phyloP scores from a whole-genome alignment of 64 coral and sea anemone genomes.

The Acropora yongei region DNA sequence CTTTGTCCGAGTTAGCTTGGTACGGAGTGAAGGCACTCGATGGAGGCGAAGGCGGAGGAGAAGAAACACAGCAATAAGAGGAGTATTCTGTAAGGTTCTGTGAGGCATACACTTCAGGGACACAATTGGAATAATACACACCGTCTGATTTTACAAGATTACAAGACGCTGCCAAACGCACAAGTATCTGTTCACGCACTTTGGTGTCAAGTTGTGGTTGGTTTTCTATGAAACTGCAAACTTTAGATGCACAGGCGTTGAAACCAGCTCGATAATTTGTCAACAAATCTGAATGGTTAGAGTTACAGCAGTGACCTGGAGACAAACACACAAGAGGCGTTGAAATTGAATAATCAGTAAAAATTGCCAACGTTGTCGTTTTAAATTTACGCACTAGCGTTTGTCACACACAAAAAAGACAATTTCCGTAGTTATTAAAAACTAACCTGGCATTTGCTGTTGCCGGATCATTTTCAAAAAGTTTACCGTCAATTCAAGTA shows the following conservation, averaged over 20 bases:
- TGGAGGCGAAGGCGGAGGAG: conserved; percentile 22
- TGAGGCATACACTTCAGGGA: background rate
- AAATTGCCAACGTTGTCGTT: background rate
- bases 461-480: conserved; percentile 75
- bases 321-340: background rate
- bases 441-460: conserved; percentile 21
- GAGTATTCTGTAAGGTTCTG: background rate
- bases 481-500: conserved; percentile 85
- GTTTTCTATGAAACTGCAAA: conserved; percentile 36
- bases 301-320: conserved; percentile 13
- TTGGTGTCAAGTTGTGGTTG: conserved; percentile 5
- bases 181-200: conserved; percentile 25
- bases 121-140: background rate
- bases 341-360: background rate
- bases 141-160: background rate
- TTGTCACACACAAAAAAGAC: too few species aligned
- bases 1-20: background rate
- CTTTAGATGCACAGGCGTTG: conserved; percentile 12
- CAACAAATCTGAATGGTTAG: background rate
- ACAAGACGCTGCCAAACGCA: conserved; percentile 12
- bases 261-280: conserved; percentile 24
- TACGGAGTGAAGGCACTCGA: conserved; percentile 33
- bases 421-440: too few species aligned
- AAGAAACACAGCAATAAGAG: background rate
- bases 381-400: background rate